phyloP scores from a whole-genome alignment of 2,113 vertebrate genomes.

The Micronycteris hirsuta region DNA sequence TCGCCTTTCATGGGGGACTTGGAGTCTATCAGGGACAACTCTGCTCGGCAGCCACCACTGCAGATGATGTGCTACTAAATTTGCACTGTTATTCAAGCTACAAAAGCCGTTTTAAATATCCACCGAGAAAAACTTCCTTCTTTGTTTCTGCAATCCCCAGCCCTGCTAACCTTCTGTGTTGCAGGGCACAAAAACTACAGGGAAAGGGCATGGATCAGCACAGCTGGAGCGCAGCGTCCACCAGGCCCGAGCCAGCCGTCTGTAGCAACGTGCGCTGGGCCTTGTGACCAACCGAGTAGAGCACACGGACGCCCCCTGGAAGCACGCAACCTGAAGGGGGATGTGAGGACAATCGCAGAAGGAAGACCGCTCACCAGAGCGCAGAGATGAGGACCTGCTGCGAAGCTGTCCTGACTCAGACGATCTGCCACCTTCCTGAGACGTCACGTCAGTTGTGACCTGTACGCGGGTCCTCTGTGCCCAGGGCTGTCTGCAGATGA shows the following conservation, averaged over 20 bases:
- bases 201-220: not conserved
- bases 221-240: not conserved
- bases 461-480: not conserved
- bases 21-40: not conserved
- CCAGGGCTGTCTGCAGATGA: not conserved
- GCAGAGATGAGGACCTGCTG: not conserved
- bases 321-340: too few relatives aligned
- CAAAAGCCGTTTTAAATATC: not conserved
- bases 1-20: not conserved
- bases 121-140: not conserved
- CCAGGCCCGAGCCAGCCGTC: too few relatives aligned
- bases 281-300: too few relatives aligned
- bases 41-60: not conserved
- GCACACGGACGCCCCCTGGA: rapidly evolving
- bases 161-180: not conserved
- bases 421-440: not conserved
- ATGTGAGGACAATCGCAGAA: not conserved
- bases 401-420: not conserved
- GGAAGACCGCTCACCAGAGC: not conserved
- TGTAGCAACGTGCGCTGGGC: too few relatives aligned
- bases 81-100: not conserved
- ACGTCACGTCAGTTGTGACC: not conserved
- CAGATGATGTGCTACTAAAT: not conserved
- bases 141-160: not conserved
- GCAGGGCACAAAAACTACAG: not conserved